These are phyloP conservation scores for Pangasius krempfi DNA, from an alignment of 2,797 vertebrate species.

Conservation along the genomic window DNA sequence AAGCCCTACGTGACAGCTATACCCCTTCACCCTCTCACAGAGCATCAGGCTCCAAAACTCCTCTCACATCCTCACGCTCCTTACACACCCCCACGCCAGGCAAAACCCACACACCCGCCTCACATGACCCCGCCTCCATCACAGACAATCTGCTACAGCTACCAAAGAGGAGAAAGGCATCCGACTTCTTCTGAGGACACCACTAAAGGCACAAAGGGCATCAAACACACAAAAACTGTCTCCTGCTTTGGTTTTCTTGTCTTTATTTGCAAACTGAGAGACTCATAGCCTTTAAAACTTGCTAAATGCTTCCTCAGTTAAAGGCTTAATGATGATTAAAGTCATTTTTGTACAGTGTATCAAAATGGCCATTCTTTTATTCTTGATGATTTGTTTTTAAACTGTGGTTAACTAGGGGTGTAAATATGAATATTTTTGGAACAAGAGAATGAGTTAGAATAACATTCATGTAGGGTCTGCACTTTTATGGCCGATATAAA, in stretches of 20 bases:
- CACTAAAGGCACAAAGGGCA: background rate
- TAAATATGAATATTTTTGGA: background rate
- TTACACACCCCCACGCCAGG: constrained; percentile 80
- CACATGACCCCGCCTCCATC: constrained; percentile 90
- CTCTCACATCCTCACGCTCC: constrained; percentile 76
- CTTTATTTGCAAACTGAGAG: background rate
- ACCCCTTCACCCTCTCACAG: constrained; percentile 91
- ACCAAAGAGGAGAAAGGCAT: constrained; percentile 88
- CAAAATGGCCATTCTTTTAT: background rate
- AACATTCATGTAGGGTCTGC: background rate
- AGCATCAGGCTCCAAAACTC: constrained; percentile 81
- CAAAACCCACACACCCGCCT: constrained; percentile 79
- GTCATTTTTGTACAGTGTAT: background rate
- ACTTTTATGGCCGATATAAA: background rate
- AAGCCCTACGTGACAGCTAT: constrained; percentile 94
- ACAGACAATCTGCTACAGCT: constrained; percentile 95
- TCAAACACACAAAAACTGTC: background rate
- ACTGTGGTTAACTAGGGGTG: background rate
- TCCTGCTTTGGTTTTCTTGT: background rate
- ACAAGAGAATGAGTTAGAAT: background rate
- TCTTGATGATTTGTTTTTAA: background rate
- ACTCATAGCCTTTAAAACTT: background rate
- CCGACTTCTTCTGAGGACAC: constrained; percentile 80
- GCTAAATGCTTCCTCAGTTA: background rate
- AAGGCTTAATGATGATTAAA: background rate